These are phyloP conservation scores for Eptesicus fuscus DNA, from an alignment of 2,113 vertebrate species.

Conservation along the genomic window DNA sequence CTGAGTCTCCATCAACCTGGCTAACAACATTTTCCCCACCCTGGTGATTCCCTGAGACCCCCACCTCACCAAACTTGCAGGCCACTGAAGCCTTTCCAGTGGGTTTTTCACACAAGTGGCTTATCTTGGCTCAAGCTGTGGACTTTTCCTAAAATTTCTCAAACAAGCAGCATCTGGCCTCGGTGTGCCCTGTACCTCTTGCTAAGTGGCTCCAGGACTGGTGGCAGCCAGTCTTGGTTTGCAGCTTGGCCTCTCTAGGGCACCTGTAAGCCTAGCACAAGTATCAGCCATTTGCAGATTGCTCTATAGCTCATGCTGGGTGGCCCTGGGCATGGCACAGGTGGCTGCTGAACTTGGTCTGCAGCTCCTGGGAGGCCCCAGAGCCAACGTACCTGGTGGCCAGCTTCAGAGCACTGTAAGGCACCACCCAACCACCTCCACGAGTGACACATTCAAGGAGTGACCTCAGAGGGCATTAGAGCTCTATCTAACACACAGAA, in stretches of 20 bases:
- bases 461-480: not conserved
- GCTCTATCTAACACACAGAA: not conserved
- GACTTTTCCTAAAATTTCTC: not conserved
- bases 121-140: not conserved
- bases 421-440: not conserved
- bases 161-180: not conserved
- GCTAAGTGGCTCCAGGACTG: not conserved
- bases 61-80: not conserved
- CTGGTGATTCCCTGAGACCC: not conserved
- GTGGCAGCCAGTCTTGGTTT: not conserved
- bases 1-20: not conserved
- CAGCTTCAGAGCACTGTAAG: not conserved
- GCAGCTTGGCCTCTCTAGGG: not conserved
- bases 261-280: not conserved
- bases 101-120: not conserved
- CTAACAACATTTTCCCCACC: not conserved
- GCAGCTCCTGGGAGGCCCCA: not conserved
- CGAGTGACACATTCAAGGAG: not conserved
- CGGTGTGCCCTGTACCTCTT: not conserved
- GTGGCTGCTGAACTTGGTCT: not conserved
- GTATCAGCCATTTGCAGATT: not conserved
- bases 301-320: not conserved
- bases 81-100: not conserved
- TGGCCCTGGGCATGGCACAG: not conserved
- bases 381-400: not conserved